Base-by-base conservation (phyloP, 1,140 invertebrate species). In the Diorhabda elongata region DNA sequence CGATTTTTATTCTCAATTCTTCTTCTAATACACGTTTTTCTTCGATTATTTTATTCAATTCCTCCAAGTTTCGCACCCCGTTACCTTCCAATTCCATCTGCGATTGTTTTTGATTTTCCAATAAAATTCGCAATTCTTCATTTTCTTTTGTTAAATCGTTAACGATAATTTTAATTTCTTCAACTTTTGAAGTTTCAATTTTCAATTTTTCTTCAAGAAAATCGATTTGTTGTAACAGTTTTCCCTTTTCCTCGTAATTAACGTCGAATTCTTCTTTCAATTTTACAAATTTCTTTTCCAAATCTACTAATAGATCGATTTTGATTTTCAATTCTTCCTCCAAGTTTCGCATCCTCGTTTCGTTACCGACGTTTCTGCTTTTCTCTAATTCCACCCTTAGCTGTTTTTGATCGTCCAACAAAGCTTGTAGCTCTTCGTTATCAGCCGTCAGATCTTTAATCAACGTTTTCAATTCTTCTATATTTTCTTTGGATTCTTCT, bases 391-490 rank as follows among this genome's bases (percentile, higher is more conserved):
- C 44, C 73, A 76, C 64, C 76, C 80, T 61, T 69, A 78, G 6
- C 44, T 72, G 66, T 73, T 79, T 82, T 69, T 89, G 84, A 66
- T 87, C 84, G 68, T 88, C 87, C 67, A 92, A 78, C 9, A 90
- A 76, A 42, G 84, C 76, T 76, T 92, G 89, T 61, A 94, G 79
- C 70, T 92, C 88, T 69, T 91, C 88, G 75, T 91, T 91, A 74
- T 92, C 90, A 58, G 82, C 82, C 65, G 86, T 86, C 26, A 91
- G 78, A 69, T 90, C 89, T 65, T 84, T 81, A 44, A 89, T 79
- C 59, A 85, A 85, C 41, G 84, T 83, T 66, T 84, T 84, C 3
- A 85, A 68, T 70, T 86, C 81, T 43, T 83, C 78, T 5, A 84
- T 76, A 73, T 84, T 64, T 61, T 67, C 44, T 9, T 42, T 11